phyloP scores from a whole-genome alignment of 53 echinoderm and acorn worm species.

The Apostichopus leukothele region DNA sequence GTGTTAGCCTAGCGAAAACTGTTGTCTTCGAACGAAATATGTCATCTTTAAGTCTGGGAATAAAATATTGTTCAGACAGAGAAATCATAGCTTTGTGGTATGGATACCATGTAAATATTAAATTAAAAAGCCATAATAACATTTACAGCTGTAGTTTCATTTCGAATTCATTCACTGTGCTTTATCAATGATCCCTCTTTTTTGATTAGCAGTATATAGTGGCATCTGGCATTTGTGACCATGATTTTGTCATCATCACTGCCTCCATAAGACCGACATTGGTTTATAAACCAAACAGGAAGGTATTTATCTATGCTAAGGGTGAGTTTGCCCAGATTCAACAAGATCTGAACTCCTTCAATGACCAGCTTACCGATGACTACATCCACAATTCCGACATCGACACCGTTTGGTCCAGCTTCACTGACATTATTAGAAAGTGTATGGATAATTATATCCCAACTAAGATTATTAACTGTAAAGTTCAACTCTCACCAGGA shows the following conservation, averaged over 20 bases:
- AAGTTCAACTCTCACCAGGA: background rate
- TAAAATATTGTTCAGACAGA: too few species aligned
- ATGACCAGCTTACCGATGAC: background rate
- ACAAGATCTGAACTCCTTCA: background rate
- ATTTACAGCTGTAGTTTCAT: too few species aligned
- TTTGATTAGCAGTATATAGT: too few species aligned
- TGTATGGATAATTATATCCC: background rate
- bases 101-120: too few species aligned
- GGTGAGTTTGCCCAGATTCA: background rate
- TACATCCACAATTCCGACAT: background rate
- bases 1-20: too few species aligned
- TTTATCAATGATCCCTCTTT: too few species aligned
- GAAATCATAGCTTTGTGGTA: too few species aligned
- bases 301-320: background rate
- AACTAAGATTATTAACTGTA: background rate
- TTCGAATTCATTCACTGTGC: too few species aligned
- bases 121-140: too few species aligned
- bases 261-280: conserved; percentile 11
- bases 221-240: background rate
- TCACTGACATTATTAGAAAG: background rate
- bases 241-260: conserved; percentile 20
- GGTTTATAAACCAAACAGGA: background rate
- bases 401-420: background rate
- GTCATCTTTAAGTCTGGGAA: too few species aligned
- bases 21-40: too few species aligned